A percentile compares a stretch with the other conserved stretches of the same genome.
Evolutionary conservation across 2,888 invertebrate genomes (phyloP).

Genomic region (Hirudinaria manillensis): DNA sequence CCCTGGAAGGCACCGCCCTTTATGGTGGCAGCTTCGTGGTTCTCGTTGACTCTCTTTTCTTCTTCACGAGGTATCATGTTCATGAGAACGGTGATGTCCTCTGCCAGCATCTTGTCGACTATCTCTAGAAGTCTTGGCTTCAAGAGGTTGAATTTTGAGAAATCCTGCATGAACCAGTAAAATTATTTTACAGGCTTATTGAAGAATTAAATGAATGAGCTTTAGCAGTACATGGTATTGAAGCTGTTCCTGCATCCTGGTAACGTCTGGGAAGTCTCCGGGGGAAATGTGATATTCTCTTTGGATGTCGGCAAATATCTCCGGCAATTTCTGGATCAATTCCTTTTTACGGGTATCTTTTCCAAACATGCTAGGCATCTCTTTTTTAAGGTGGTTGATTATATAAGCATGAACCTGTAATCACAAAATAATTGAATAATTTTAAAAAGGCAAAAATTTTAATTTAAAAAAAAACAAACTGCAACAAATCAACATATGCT

Average conservation of each 20-base stretch:
- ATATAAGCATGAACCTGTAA: conserved; percentile 88
- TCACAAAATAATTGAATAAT: no score
- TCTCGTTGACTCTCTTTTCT: conserved; percentile 33
- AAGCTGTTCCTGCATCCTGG: conserved; percentile 74
- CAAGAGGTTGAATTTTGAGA: conserved; percentile 83
- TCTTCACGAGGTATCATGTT: conserved; percentile 89
- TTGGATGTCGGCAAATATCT: conserved; percentile 80
- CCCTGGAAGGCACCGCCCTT: conserved; percentile 81
- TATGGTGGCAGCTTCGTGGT: conserved; percentile 31
- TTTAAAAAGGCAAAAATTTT: no score
- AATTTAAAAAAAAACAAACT: no score
- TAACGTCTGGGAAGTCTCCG: conserved; percentile 96
- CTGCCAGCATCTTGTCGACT: conserved; percentile 91
- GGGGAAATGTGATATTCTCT: conserved; percentile 84
- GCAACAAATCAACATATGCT: no score
- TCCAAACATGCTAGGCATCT: conserved; percentile 94
- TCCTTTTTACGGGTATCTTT: conserved; percentile 97
- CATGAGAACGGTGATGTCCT: conserved; percentile 91
- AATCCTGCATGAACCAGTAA: conserved; percentile 61
- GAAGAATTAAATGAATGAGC: not conserved
- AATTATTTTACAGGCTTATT: not conserved
- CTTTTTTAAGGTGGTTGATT: conserved; percentile 84
- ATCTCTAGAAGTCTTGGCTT: conserved; percentile 83
- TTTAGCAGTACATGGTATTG: not conserved
- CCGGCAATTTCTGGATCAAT: conserved; percentile 79